A percentile compares a stretch with the other conserved stretches of the same genome.
Conservation (phyloP, 2,113 vertebrate species). For the Seriola quinqueradiata region DNA sequence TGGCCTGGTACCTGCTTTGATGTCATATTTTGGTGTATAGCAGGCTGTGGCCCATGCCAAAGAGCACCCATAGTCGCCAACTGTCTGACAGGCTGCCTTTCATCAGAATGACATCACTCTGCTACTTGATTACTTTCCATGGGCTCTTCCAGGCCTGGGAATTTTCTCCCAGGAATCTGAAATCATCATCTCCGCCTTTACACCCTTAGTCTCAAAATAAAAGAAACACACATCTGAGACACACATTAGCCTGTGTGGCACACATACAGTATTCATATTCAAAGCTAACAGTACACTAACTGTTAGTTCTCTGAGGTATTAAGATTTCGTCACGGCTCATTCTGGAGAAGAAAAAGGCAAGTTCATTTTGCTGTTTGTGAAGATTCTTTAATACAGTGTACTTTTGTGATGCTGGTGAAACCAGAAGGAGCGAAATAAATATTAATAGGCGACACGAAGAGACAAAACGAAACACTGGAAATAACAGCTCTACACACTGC, state of each 20-base stretch:
- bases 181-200: slow-evolving; percentile 73
- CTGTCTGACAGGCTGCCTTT: slow-evolving; percentile 80
- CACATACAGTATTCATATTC: slow-evolving; percentile 30
- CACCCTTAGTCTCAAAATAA: slow-evolving; percentile 57
- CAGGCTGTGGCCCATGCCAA: slow-evolving; percentile 67
- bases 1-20: slow-evolving; percentile 78
- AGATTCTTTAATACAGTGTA: neutral
- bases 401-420: slow-evolving; percentile 20
- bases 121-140: slow-evolving; percentile 84
- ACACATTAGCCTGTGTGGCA: slow-evolving; percentile 42
- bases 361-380: neutral
- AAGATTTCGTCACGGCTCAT: slow-evolving; percentile 4
- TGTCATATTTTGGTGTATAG: slow-evolving; percentile 78
- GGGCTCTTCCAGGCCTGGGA: slow-evolving; percentile 78
- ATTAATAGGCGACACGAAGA: slow-evolving; percentile 21
- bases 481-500: slow-evolving; percentile 41
- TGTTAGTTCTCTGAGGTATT: slow-evolving; percentile 14
- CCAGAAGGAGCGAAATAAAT: slow-evolving; percentile 22
- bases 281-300: slow-evolving; percentile 24
- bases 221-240: slow-evolving; percentile 60
- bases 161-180: slow-evolving; percentile 73
- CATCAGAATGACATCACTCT: slow-evolving; percentile 82
- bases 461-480: slow-evolving; percentile 39
- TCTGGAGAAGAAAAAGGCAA: slow-evolving; percentile 13
- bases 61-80: slow-evolving; percentile 75